Evolutionary conservation across 2,113 vertebrate species (phyloP).

Genomic region (Alexandromys fortis): DNA sequence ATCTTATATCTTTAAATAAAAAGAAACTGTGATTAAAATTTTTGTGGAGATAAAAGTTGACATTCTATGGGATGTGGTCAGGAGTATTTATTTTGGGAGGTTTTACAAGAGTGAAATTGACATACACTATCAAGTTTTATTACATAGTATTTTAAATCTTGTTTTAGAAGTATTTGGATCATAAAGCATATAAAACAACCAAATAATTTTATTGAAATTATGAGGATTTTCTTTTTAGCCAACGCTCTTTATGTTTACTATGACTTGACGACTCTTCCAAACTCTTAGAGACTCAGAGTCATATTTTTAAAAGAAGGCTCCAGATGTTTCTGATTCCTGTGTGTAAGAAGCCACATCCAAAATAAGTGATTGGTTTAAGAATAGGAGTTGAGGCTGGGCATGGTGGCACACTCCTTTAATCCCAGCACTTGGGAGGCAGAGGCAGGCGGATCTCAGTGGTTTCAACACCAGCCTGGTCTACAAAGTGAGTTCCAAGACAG

Average conservation of each 20-base stretch:
- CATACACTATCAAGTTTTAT: background rate
- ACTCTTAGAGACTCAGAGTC: background rate
- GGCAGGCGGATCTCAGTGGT: no score
- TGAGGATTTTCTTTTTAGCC: background rate
- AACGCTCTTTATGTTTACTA: background rate
- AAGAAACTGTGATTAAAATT: background rate
- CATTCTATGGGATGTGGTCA: background rate
- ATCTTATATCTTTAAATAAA: background rate
- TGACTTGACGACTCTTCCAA: constrained; percentile 2
- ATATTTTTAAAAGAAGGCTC: background rate
- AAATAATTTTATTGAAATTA: background rate
- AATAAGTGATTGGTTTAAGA: constrained; percentile 9
- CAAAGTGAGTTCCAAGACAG: no score
- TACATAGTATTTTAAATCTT: background rate
- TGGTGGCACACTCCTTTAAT: no score
- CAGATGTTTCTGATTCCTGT: background rate
- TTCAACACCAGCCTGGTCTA: no score
- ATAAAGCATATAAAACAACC: background rate
- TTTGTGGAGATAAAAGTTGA: background rate
- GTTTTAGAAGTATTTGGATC: background rate
- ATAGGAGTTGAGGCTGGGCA: background rate
- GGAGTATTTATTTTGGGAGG: background rate
- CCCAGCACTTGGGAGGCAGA: no score
- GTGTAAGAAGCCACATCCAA: background rate
- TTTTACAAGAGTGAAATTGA: background rate